Evolutionary conservation across 2,113 vertebrate genomes (phyloP).

Genomic region (Centropristis striata): DNA sequence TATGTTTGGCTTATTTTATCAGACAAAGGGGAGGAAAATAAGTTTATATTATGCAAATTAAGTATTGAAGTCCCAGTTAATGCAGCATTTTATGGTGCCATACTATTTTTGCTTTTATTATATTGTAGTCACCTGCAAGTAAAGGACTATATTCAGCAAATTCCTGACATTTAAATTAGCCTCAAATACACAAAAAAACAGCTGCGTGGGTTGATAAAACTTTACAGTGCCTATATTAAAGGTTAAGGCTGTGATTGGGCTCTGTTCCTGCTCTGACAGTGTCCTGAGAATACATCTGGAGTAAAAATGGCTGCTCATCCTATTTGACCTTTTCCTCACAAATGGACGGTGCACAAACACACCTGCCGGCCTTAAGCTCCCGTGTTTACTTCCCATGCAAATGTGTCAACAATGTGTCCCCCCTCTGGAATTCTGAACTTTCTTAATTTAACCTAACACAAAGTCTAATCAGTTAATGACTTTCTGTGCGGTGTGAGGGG

Average conservation of each 20-base stretch:
- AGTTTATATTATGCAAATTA: not conserved
- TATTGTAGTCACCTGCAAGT: too few species aligned
- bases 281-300: not conserved
- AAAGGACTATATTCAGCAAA: not conserved
- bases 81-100: not conserved
- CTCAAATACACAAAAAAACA: too few species aligned
- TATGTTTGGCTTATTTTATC: not conserved
- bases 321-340: conserved; percentile 12
- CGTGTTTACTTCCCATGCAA: conserved; percentile 10
- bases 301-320: not conserved
- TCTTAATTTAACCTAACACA: conserved; percentile 57
- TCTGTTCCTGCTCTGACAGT: too few species aligned
- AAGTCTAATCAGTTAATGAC: conserved; percentile 57
- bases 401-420: not conserved
- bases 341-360: not conserved
- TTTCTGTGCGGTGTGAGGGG: conserved; percentile 43
- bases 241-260: too few species aligned
- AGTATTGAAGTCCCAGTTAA: not conserved
- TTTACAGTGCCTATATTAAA: too few species aligned
- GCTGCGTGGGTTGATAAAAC: not conserved
- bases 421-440: conserved; percentile 14
- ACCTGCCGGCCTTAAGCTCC: not conserved
- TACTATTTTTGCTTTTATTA: not conserved
- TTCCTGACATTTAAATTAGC: not conserved
- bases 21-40: not conserved